A percentile compares a stretch with the other conserved stretches of the same genome.
phyloP scores from a whole-genome alignment of 2,113 vertebrate genomes.

The Syrrhaptes paradoxus region DNA sequence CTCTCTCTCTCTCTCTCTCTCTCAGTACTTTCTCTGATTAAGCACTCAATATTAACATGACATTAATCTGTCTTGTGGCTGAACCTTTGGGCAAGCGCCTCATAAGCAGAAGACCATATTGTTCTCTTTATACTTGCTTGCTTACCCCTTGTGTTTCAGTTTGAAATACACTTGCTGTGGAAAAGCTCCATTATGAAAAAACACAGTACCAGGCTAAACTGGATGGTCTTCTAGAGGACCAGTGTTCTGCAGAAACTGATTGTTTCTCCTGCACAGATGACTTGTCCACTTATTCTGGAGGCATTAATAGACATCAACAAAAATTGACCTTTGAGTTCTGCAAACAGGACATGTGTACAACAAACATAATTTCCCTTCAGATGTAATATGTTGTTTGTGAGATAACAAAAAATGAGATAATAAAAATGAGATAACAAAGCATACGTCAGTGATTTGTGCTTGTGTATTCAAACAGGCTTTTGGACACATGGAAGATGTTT shows the following conservation, averaged over 20 bases:
- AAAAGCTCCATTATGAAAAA: not conserved
- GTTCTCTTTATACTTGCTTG: not conserved
- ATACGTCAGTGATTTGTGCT: constrained; percentile 2
- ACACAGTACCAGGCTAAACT: not conserved
- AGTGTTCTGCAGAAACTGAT: not conserved
- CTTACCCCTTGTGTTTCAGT: not conserved
- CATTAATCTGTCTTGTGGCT: not conserved
- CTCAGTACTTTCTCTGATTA: not conserved
- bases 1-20: not conserved
- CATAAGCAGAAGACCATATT: not conserved
- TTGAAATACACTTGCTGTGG: not conserved
- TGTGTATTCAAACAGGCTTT: constrained; percentile 78
- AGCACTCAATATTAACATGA: not conserved
- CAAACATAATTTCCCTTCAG: not conserved
- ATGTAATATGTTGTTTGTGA: not conserved
- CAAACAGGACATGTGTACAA: not conserved
- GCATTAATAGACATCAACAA: not conserved
- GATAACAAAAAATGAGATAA: not conserved
- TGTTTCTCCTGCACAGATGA: not conserved
- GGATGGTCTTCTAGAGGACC: not conserved
- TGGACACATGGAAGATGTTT: constrained; percentile 80
- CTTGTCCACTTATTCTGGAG: not conserved
- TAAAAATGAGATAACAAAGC: not conserved
- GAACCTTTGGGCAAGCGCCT: not conserved
- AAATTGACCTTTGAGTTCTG: not conserved